Base-by-base conservation (phyloP, 2,113 vertebrate genomes). In the Rattus rattus region DNA sequence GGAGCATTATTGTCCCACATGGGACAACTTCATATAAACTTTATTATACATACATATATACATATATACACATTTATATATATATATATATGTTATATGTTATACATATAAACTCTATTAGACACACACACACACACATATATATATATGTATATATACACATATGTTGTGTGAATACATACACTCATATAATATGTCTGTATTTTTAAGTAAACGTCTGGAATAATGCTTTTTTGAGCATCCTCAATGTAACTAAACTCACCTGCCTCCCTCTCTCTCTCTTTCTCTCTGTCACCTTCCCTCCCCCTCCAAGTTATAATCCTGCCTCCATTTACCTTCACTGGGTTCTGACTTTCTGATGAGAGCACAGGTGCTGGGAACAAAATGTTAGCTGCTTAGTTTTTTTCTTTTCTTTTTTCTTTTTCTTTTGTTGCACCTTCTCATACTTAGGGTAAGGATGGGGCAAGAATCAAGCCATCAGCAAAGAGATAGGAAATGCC, bases 301-400 rank as follows among this genome's bases (percentile, higher is more conserved):
- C 22, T 39, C 7, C 7, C 36, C 22, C 36, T 26, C 12, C n/a
- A 9, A 30, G 26, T 65, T 65, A 30, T 30, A 84, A 2, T 28
- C n/a, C 56, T 17, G 4, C 7, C 7, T 2, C 6, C 36, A 43
- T 63, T 63, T 63, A 43, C 14, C 61, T 30, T 63, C 14, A 43
- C 16, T 43, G 59, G 43, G n/a, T 63, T 63, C n/a, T 43, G 22
- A 84, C 56, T 84, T 84, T 98, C 98, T 98, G 95, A 97, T 93
- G 90, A 97, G 94, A 91, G 93, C 96, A 81, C 73, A 96, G 94
- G 83, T 56, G 9, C 94, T 85, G 96, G 96, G 97, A 96, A 98
- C 96, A 97, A 98, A 98, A 98, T 98, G 98, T 97, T 92, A 94
- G 69, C 28, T 96, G 95, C 36, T 81, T 59, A 61, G 85, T 92